Evolutionary conservation across 2,797 vertebrate genomes (phyloP).

Genomic region (Coccyzus lansbergi): DNA sequence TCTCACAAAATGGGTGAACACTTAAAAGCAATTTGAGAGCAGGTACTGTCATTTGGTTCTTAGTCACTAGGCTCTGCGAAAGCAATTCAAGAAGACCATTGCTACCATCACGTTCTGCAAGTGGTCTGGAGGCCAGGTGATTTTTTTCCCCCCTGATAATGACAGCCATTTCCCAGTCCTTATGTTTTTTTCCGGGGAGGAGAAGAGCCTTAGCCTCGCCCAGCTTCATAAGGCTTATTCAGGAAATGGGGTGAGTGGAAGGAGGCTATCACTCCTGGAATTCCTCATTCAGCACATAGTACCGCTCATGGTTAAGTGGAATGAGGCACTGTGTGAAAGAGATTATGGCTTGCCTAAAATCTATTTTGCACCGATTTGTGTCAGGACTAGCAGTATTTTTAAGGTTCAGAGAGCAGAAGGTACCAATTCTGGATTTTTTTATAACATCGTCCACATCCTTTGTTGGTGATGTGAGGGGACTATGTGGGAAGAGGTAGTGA

Average conservation of each 20-base stretch:
- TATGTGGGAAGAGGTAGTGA: not conserved
- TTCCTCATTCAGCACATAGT: not conserved
- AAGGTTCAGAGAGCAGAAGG: not conserved
- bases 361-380: not conserved
- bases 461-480: not conserved
- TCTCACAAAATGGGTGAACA: not conserved
- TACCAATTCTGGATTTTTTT: not conserved
- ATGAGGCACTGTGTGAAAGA: not conserved
- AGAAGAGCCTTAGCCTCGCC: not conserved
- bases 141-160: not conserved
- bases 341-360: not conserved
- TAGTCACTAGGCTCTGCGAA: not conserved
- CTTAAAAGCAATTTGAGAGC: not conserved
- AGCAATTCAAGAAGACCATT: accelerated
- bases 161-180: not conserved
- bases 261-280: not conserved
- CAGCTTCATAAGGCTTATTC: not conserved
- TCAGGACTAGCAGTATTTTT: not conserved
- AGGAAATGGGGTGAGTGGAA: not conserved
- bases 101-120: not conserved
- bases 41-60: not conserved
- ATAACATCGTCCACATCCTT: not conserved
- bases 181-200: not conserved
- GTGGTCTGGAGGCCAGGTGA: not conserved
- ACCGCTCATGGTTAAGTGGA: not conserved